Evolutionary conservation across 2,888 invertebrate genomes (phyloP).

Genomic region (Melolontha melolontha): DNA sequence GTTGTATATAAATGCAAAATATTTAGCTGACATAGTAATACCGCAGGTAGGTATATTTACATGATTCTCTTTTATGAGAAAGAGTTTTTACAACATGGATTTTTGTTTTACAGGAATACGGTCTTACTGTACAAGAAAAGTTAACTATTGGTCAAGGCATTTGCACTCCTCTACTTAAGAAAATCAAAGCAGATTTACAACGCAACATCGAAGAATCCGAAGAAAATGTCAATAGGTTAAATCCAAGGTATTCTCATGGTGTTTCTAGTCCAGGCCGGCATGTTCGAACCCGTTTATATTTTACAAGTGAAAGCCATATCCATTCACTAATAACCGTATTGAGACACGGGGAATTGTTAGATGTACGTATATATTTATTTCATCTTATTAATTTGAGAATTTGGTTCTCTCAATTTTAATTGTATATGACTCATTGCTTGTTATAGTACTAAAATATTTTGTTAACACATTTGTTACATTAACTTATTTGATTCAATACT

Average conservation of each 20-base stretch:
- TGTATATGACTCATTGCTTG: too few relatives aligned
- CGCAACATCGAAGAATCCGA: slow-evolving; percentile 93
- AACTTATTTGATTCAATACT: too few relatives aligned
- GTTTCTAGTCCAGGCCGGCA: slow-evolving; percentile 98
- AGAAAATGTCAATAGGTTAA: slow-evolving; percentile 94
- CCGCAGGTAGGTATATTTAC: slow-evolving; percentile 87
- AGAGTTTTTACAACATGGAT: neutral
- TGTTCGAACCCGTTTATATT: slow-evolving; percentile 98
- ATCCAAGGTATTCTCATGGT: slow-evolving; percentile 97
- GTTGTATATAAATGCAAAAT: slow-evolving; percentile 94
- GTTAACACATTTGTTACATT: too few relatives aligned
- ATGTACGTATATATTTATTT: slow-evolving; percentile 70
- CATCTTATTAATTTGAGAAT: too few relatives aligned
- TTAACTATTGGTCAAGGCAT: slow-evolving; percentile 97
- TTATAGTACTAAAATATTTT: too few relatives aligned
- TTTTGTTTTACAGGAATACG: slow-evolving; percentile 83
- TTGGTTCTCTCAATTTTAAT: too few relatives aligned
- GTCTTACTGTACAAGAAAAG: slow-evolving; percentile 94
- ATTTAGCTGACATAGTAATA: slow-evolving; percentile 98
- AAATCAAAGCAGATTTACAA: slow-evolving; percentile 94
- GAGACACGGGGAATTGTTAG: slow-evolving; percentile 89
- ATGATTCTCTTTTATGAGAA: neutral
- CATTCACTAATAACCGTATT: slow-evolving; percentile 97
- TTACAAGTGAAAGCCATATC: slow-evolving; percentile 99
- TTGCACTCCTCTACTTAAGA: slow-evolving; percentile 94